A percentile compares a stretch with the other conserved stretches of the same genome.
Evolutionary conservation across 2,797 vertebrate genomes (phyloP).

Genomic region (Hydrocynus forskahlii): DNA sequence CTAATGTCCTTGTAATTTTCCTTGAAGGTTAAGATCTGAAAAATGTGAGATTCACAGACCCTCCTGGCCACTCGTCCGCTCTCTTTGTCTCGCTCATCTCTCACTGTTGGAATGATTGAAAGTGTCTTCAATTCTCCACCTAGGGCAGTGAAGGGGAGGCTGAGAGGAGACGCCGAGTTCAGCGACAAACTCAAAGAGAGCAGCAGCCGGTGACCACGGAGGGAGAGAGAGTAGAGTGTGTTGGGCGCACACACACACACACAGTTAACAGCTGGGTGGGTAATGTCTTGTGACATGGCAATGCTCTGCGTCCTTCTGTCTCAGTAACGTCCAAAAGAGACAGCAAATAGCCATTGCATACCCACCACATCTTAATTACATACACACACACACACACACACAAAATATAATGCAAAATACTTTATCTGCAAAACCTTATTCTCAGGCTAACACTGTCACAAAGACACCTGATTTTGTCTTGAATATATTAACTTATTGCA

Average conservation of each 20-base stretch:
- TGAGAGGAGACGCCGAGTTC: slow-evolving; percentile 58
- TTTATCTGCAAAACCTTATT: too few species aligned
- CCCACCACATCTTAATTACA: slow-evolving; percentile 83
- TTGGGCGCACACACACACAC: slow-evolving; percentile 73
- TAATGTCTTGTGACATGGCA: slow-evolving; percentile 83
- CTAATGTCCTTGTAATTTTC: background rate
- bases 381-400: slow-evolving; percentile 54
- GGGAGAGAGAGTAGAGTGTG: slow-evolving; percentile 33
- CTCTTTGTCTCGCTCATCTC: background rate
- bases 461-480: too few species aligned
- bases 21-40: background rate
- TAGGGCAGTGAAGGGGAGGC: background rate
- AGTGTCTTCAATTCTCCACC: slow-evolving; percentile 7
- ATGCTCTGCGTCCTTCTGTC: slow-evolving; percentile 78
- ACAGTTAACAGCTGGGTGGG: slow-evolving; percentile 82
- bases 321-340: slow-evolving; percentile 73
- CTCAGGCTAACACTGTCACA: too few species aligned
- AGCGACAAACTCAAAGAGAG: slow-evolving; percentile 55
- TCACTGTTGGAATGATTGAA: slow-evolving; percentile 9
- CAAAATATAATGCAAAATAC: too few species aligned
- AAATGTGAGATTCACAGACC: background rate
- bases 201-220: slow-evolving; percentile 10
- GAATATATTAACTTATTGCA: too few species aligned
- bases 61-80: background rate
- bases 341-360: slow-evolving; percentile 78